Conservation (phyloP, 2,113 vertebrate genomes). For the Erythrocebus patas region DNA sequence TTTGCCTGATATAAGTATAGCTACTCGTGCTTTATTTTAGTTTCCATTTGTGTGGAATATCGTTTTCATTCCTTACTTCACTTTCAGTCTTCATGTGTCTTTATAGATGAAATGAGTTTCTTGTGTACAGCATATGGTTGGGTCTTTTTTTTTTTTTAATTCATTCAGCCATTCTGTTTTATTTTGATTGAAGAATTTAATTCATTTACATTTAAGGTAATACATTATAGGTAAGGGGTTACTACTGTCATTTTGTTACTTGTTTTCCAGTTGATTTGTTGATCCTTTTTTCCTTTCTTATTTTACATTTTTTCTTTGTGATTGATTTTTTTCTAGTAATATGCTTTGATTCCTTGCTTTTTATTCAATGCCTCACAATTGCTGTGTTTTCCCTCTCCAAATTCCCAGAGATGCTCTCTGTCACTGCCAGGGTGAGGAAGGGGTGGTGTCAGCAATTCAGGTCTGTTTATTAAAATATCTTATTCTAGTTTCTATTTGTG, state of each 20-base stretch:
- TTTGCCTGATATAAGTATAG: background rate
- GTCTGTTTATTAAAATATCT: too few species aligned
- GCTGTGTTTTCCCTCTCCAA: too few species aligned
- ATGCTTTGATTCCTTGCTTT: background rate
- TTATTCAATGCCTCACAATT: background rate
- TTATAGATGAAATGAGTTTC: background rate
- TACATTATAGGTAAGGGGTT: background rate
- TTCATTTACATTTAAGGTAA: background rate
- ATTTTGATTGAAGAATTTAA: background rate
- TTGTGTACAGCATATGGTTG: background rate
- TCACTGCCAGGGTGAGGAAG: too few species aligned
- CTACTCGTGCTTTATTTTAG: background rate
- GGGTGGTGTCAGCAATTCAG: too few species aligned
- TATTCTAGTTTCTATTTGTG: too few species aligned
- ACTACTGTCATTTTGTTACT: background rate
- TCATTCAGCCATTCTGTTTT: background rate
- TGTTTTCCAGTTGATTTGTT: background rate
- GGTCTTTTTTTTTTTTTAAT: background rate
- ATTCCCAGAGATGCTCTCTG: too few species aligned
- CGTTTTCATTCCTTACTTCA: background rate
- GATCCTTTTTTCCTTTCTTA: background rate
- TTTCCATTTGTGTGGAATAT: background rate
- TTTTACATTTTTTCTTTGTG: background rate
- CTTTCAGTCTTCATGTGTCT: background rate
- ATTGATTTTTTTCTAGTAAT: background rate